These are phyloP conservation scores for Tympanoctomys barrerae DNA, from an alignment of 2,797 vertebrate genomes.

Conservation along the genomic window DNA sequence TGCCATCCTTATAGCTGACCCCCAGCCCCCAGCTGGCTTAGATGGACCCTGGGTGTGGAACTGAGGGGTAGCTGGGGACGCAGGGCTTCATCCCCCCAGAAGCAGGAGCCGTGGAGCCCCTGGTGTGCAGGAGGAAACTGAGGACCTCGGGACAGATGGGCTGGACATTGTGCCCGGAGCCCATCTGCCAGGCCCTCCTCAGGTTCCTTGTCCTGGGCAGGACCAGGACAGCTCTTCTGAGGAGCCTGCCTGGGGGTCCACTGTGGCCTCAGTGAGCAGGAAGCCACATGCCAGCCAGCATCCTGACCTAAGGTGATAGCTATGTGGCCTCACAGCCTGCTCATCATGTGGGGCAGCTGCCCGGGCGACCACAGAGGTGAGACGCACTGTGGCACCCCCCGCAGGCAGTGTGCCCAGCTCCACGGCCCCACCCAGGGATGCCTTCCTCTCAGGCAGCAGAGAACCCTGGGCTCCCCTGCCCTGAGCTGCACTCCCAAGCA, in stretches of 20 bases:
- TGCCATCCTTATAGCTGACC: background rate
- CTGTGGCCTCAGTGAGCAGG: background rate
- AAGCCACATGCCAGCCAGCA: background rate
- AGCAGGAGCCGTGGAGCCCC: background rate
- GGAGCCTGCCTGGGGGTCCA: background rate
- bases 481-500: background rate
- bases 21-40: background rate
- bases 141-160: background rate
- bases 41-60: background rate
- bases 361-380: background rate
- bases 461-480: background rate
- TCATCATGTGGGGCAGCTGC: background rate
- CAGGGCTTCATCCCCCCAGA: too few species aligned
- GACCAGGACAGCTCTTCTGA: background rate
- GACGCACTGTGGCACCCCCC: background rate
- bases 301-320: background rate
- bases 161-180: background rate
- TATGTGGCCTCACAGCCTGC: background rate
- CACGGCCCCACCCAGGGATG: fast-evolving
- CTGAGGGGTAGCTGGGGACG: background rate
- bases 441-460: background rate
- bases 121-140: background rate
- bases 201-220: background rate
- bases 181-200: background rate
- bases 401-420: background rate